A percentile compares a stretch with the other conserved stretches of the same genome.
These are phyloP conservation scores for Scaptomyza hsui DNA, from an alignment of 1,140 invertebrate species.

Conservation along the genomic window DNA sequence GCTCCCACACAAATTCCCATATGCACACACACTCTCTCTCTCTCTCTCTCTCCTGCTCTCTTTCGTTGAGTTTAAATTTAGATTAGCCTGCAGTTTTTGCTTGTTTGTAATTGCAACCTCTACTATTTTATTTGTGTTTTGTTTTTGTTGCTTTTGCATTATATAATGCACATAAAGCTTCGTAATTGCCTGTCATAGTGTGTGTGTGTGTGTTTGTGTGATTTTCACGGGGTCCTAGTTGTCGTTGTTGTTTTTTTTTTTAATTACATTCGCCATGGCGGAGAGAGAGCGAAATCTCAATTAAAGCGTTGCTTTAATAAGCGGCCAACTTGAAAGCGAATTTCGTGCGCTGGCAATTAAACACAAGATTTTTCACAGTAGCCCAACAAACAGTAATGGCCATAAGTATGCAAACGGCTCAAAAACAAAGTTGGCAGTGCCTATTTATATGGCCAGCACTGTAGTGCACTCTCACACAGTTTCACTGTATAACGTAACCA, in stretches of 20 bases:
- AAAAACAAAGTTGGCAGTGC: not conserved
- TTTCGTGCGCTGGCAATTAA: slow-evolving; percentile 64
- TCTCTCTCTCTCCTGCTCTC: not conserved
- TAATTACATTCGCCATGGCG: slow-evolving; percentile 36
- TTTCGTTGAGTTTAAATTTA: slow-evolving; percentile 66
- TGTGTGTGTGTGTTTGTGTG: not conserved
- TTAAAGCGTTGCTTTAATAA: slow-evolving; percentile 51
- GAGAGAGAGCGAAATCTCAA: slow-evolving; percentile 46
- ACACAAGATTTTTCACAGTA: slow-evolving; percentile 33
- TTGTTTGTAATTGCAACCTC: slow-evolving; percentile 52
- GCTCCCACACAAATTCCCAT: slow-evolving; percentile 9
- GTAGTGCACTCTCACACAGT: slow-evolving; percentile 1
- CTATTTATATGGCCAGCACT: not conserved
- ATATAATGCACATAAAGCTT: slow-evolving; percentile 54
- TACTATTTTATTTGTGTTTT: slow-evolving; percentile 9
- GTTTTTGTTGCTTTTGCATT: slow-evolving; percentile 29
- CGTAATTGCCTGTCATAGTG: not conserved
- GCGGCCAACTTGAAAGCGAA: slow-evolving; percentile 40
- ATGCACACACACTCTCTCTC: not conserved
- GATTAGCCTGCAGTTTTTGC: slow-evolving; percentile 50
- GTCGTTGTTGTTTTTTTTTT: slow-evolving; percentile 1
- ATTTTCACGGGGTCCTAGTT: slow-evolving; percentile 3
- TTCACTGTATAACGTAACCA: slow-evolving; percentile 50
- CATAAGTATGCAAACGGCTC: too few species aligned
- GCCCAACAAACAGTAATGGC: not conserved